Base-by-base conservation (phyloP, 2,888 invertebrate genomes). In the Gordius sp. region DNA sequence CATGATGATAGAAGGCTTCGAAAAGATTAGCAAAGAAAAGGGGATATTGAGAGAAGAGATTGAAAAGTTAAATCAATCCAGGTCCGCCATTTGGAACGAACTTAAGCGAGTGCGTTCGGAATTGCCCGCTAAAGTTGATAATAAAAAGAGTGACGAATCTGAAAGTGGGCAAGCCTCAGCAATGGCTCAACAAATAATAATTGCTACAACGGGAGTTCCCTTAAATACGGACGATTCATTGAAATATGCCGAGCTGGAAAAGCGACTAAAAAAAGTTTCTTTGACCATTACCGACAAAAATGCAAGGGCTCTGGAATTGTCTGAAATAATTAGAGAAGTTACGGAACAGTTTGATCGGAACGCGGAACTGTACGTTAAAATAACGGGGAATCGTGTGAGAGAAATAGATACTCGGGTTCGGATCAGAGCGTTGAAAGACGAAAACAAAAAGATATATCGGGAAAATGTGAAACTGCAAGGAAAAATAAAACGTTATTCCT, bases 11-110 rank as follows among this genome's bases (percentile, higher is more conserved):
- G 47, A 47, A 20, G 47, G 47, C 20, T 47, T 47, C 23, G 47
- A 47, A 47, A 47, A 47, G 20, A 47, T 47, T n/a, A n/a, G n/a
- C n/a, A 47, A 47, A 20, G 47, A 47, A 20, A 47, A 47, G 23
- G 23, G 13, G 4, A 47, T 47, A n/a, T 20, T 47, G 20, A 8
- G 47, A 20, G 47, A 47, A 20, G 47, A 47, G 20, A 18, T 47
- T 13, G 23, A 8, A 4, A 47, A 47, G 20, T 23, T 47, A 23
- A 47, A 47, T 20, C 47, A 47, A n/a, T 8, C 47, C 4, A 8
- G 20, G 47, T 4, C 47, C 16, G 20, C 8, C 13, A n/a, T 47
- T 8, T n/a, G 47, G 16, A 47, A 47, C 16, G 47, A 47, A 20
- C 20, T 47, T 13, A 47, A 8, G n/a, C 4, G 23, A 23, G 47